Evolutionary conservation across 2,888 invertebrate genomes (phyloP).

Genomic region (Apamea crenata): DNA sequence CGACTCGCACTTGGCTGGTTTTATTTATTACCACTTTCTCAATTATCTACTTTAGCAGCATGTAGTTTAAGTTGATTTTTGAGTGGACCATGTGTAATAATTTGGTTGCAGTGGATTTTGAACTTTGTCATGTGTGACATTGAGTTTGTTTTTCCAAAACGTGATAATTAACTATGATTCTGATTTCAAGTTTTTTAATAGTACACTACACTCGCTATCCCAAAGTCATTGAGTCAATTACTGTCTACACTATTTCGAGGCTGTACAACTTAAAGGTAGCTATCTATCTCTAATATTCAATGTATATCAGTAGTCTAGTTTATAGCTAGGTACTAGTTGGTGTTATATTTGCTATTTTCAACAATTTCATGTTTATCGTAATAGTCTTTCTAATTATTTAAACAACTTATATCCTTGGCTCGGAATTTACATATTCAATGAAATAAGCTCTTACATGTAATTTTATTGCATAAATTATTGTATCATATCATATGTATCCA

Average conservation of each 20-base stretch:
- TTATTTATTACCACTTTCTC: slow-evolving; percentile 4
- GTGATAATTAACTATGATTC: slow-evolving; percentile 8
- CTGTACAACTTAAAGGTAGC: slow-evolving; percentile 54
- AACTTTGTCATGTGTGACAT: not conserved
- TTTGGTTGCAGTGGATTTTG: slow-evolving; percentile 5
- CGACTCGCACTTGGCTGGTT: too few species aligned
- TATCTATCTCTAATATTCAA: slow-evolving; percentile 54
- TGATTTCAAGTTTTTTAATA: slow-evolving; percentile 6
- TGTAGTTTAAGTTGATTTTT: not conserved
- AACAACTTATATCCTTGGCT: slow-evolving; percentile 11
- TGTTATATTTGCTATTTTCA: slow-evolving; percentile 40
- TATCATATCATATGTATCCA: slow-evolving; percentile 28
- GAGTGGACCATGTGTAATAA: not conserved
- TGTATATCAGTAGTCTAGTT: slow-evolving; percentile 48
- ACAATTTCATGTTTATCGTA: slow-evolving; percentile 27
- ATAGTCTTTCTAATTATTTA: slow-evolving; percentile 14
- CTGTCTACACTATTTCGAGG: slow-evolving; percentile 58
- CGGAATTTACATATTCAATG: slow-evolving; percentile 6
- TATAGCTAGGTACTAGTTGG: slow-evolving; percentile 52
- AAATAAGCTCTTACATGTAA: slow-evolving; percentile 3
- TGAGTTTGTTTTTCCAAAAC: slow-evolving; percentile 2
- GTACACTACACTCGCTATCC: slow-evolving; percentile 45
- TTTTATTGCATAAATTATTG: slow-evolving; percentile 6
- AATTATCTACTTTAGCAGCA: not conserved
- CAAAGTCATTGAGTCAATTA: slow-evolving; percentile 64